These are phyloP conservation scores for Xyrichtys novacula DNA, from an alignment of 2,797 vertebrate species.

Conservation along the genomic window DNA sequence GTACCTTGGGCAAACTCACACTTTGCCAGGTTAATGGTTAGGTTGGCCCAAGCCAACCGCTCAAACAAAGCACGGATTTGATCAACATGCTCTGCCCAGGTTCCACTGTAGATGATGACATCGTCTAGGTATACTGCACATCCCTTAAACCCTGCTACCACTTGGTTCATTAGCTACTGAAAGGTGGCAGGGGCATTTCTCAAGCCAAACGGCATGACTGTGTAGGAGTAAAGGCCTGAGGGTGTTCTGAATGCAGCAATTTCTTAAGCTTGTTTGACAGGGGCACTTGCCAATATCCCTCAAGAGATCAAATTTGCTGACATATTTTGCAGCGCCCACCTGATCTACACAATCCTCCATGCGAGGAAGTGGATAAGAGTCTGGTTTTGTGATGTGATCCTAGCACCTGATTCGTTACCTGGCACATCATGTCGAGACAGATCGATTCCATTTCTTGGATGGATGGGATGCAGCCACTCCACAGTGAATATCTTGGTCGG, in stretches of 20 bases:
- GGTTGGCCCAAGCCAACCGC: neutral
- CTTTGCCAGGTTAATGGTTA: neutral
- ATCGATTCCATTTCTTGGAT: no score
- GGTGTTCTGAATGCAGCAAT: neutral
- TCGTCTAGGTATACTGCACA: neutral
- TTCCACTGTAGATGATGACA: conserved; percentile 21
- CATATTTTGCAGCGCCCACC: neutral
- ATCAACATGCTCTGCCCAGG: neutral
- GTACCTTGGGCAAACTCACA: conserved; percentile 8
- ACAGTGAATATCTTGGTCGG: no score
- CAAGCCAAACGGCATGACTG: neutral
- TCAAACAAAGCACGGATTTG: neutral
- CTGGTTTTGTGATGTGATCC: neutral
- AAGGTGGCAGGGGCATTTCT: neutral
- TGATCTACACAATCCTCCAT: neutral
- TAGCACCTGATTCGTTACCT: no score
- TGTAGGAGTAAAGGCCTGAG: neutral
- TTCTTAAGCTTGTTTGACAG: no score
- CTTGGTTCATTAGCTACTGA: neutral
- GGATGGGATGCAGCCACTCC: no score
- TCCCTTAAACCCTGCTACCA: neutral
- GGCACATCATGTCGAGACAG: no score
- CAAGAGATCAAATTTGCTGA: neutral
- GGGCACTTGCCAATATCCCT: no score
- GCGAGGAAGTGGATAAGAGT: neutral